These are phyloP conservation scores for Metellina segmentata DNA, from an alignment of 2,888 invertebrate genomes.

Conservation along the genomic window DNA sequence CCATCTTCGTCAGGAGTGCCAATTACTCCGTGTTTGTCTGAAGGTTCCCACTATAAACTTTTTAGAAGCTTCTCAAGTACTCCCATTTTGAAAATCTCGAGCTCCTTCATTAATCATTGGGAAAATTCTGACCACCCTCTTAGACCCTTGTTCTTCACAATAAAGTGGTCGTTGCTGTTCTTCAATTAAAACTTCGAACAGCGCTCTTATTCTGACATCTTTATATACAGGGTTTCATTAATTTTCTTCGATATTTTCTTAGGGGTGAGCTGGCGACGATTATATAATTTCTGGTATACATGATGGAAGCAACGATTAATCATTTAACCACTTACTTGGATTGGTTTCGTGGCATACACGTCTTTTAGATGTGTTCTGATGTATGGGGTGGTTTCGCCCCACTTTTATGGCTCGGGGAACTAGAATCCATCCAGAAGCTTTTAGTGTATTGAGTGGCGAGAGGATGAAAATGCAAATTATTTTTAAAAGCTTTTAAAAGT, in stretches of 20 bases:
- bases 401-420: background rate
- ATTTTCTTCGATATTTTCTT: background rate
- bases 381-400: background rate
- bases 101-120: conserved; percentile 21
- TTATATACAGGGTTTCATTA: conserved; percentile 13
- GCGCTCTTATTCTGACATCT: background rate
- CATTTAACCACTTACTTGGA: conserved; percentile 57
- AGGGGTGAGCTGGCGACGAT: background rate
- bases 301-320: conserved; percentile 49
- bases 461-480: conserved; percentile 7
- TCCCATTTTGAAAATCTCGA: background rate
- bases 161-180: background rate
- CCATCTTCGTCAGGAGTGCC: background rate
- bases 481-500: conserved; percentile 14
- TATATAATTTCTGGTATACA: conserved; percentile 16
- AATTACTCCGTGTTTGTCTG: conserved; percentile 16
- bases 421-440: background rate
- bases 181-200: conserved; percentile 14
- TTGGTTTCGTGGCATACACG: conserved; percentile 23
- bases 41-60: background rate
- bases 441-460: conserved; percentile 4
- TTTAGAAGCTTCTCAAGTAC: background rate
- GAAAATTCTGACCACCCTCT: background rate
- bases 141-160: background rate
- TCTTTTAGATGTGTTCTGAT: background rate